Conservation (phyloP, 2,888 invertebrate genomes). For the Limnephilus marmoratus region DNA sequence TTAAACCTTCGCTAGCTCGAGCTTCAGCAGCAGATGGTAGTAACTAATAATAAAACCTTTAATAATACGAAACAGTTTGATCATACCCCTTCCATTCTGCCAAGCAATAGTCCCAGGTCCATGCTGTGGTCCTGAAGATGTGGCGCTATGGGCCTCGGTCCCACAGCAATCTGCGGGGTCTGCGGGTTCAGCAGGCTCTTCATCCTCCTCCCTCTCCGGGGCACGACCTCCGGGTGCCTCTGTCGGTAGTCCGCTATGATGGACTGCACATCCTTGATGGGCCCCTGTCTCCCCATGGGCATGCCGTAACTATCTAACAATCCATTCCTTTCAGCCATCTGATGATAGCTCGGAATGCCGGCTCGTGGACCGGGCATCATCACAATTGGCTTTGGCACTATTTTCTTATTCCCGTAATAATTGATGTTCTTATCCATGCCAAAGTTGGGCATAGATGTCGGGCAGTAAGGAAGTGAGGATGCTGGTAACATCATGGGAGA, state of each 20-base stretch:
- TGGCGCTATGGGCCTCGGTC: slow-evolving; percentile 74
- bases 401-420: slow-evolving; percentile 70
- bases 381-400: slow-evolving; percentile 73
- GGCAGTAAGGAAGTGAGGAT: slow-evolving; percentile 53
- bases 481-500: slow-evolving; percentile 68
- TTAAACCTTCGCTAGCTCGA: neutral
- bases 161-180: slow-evolving; percentile 71
- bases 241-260: slow-evolving; percentile 89
- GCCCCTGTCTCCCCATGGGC: slow-evolving; percentile 83
- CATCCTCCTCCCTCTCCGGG: slow-evolving; percentile 81
- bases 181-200: slow-evolving; percentile 76
- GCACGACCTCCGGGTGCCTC: slow-evolving; percentile 85
- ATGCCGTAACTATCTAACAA: slow-evolving; percentile 76
- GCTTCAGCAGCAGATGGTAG: too few species aligned
- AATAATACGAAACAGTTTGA: neutral
- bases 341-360: slow-evolving; percentile 53
- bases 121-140: slow-evolving; percentile 67
- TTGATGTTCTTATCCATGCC: slow-evolving; percentile 32
- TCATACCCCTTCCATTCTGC: slow-evolving; percentile 54
- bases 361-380: slow-evolving; percentile 69
- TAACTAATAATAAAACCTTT: too few species aligned
- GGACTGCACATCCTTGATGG: slow-evolving; percentile 89
- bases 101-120: slow-evolving; percentile 53
- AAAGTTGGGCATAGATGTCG: slow-evolving; percentile 39
- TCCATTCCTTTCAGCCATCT: slow-evolving; percentile 75